phyloP scores from a whole-genome alignment of 1,140 invertebrate species.

The Rhopalosiphum padi region DNA sequence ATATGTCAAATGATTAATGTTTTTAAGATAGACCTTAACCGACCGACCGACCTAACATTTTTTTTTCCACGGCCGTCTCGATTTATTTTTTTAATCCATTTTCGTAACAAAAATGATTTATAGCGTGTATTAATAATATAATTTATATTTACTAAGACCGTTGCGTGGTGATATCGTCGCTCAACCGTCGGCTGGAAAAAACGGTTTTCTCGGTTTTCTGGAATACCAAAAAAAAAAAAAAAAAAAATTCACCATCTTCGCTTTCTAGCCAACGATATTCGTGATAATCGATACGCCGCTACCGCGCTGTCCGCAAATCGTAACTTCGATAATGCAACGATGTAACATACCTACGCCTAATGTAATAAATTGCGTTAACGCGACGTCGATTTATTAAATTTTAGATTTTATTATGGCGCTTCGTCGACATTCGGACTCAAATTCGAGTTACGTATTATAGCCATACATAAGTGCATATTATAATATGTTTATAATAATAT shows the following conservation, averaged over 20 bases:
- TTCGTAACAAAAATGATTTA: conserved; percentile 17
- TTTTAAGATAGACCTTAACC: neutral
- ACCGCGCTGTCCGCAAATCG: neutral
- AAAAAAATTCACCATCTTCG: neutral
- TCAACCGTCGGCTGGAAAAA: neutral
- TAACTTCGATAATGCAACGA: neutral
- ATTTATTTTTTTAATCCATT: conserved; percentile 19
- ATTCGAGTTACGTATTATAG: neutral
- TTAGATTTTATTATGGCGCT: neutral
- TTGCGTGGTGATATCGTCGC: neutral
- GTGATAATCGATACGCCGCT: neutral
- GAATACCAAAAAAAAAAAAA: neutral
- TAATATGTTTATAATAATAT: neutral
- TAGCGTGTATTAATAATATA: neutral
- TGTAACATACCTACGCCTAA: neutral
- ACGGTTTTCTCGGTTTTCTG: neutral
- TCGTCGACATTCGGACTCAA: neutral
- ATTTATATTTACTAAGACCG: neutral
- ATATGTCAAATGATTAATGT: conserved; percentile 2
- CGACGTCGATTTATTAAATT: neutral
- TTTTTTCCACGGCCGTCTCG: neutral
- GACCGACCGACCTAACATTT: neutral
- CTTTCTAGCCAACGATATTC: neutral
- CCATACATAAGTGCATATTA: neutral
- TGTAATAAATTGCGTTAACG: neutral